Evolutionary conservation across 1,140 invertebrate species (phyloP), one percentile per base, ranked within the genome.

Genomic region (Chrysopa pallens): DNA sequence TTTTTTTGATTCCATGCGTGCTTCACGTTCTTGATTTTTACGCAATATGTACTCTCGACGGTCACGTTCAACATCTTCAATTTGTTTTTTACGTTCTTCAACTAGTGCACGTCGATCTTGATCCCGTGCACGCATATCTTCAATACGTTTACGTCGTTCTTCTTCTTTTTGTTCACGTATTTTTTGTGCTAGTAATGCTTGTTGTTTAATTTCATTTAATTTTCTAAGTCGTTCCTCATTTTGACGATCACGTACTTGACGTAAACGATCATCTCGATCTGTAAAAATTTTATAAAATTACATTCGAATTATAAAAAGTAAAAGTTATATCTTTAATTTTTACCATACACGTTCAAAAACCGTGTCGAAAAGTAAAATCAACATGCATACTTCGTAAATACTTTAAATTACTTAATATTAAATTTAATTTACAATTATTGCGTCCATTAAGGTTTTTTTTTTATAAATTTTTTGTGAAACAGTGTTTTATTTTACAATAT

Each of bases 81-180:
- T 87, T 55, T 79, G 72, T 42, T 76, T 74, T 64, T 89, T 89
- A 48, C 85, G 72, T 63, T 89, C 85, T 62, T 88, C 86, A 29
- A 89, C 63, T 59, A 73, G 69, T 39, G 65, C 63, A 37, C 80
- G 69, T 54, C 82, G 74, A 53, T 84, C 81, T 51, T 71, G 72
- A 61, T 91, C 86, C 46, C 76, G 74, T 40, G 67, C 59, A 48
- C 80, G 71, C 55, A 87, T 73, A 52, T 89, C 85, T 44, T 87
- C 84, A 56, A 87, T 77, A 46, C 84, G 69, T 50, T 70, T 69
- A 47, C 80, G 68, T 38, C 85, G 65, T 59, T 89, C 84, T 51
- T 84, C 80, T 59, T 91, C 85, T 54, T 85, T 78, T 61, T 86
- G 82, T 67, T 88, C 84, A 29, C 85, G 73, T 63, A 85, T 87